Conservation (phyloP, 1,140 invertebrate species). For the Trachymyrmex cornetzi region DNA sequence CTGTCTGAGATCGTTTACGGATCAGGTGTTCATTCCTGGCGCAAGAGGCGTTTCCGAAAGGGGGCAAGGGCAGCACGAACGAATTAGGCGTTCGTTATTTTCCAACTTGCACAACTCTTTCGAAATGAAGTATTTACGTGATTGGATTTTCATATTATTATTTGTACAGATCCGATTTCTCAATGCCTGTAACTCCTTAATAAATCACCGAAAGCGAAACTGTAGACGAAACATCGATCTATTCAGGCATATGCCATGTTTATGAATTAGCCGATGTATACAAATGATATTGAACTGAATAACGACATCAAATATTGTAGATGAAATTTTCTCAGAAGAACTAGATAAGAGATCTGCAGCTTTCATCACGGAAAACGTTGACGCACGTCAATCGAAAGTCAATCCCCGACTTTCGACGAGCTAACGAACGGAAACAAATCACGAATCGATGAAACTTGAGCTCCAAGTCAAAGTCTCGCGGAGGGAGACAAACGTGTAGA, state of each 20-base stretch:
- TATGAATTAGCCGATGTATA: neutral
- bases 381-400: neutral
- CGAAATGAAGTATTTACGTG: slow-evolving; percentile 48
- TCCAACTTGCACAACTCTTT: slow-evolving; percentile 50
- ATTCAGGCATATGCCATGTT: neutral
- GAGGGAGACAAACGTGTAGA: slow-evolving; percentile 14
- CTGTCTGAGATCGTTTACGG: slow-evolving; percentile 42
- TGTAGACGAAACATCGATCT: neutral
- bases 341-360: neutral
- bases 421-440: slow-evolving; percentile 17
- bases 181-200: neutral
- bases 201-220: neutral
- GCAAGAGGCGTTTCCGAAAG: slow-evolving; percentile 64
- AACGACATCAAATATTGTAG: neutral
- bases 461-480: neutral
- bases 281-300: slow-evolving; percentile 5
- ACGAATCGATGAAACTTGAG: neutral
- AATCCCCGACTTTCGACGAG: slow-evolving; percentile 34
- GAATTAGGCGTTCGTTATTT: slow-evolving; percentile 63
- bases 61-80: slow-evolving; percentile 69
- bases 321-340: neutral
- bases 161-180: slow-evolving; percentile 2
- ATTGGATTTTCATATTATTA: slow-evolving; percentile 34
- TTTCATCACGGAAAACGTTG: slow-evolving; percentile 53
- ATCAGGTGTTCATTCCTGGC: slow-evolving; percentile 52